Evolutionary conservation across 2,113 vertebrate species (phyloP).

Genomic region (Albula goreensis): DNA sequence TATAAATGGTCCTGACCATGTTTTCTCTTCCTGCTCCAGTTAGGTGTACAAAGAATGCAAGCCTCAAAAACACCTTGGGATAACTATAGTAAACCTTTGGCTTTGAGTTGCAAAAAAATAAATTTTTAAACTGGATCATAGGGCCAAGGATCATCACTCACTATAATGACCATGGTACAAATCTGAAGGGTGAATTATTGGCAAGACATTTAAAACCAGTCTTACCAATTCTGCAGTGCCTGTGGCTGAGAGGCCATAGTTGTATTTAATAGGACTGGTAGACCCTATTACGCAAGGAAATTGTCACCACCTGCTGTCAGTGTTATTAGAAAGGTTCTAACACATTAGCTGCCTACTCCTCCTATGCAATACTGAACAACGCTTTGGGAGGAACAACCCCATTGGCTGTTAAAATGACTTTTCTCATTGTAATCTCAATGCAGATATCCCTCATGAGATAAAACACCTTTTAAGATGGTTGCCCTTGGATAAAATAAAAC

Average conservation of each 20-base stretch:
- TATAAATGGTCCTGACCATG: too few species aligned
- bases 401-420: background rate
- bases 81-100: background rate
- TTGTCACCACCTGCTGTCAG: slow-evolving; percentile 40
- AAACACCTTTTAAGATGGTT: background rate
- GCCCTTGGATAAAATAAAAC: background rate
- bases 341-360: slow-evolving; percentile 23
- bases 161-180: too few species aligned
- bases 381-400: background rate
- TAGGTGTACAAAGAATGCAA: background rate
- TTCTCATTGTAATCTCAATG: background rate
- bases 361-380: background rate
- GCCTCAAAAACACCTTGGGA: background rate
- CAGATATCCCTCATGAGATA: background rate
- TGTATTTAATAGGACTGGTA: background rate
- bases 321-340: slow-evolving; percentile 29
- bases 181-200: too few species aligned
- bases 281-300: background rate
- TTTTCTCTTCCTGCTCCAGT: background rate
- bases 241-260: background rate
- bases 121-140: too few species aligned
- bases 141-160: too few species aligned
- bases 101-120: too few species aligned
- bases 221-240: background rate
- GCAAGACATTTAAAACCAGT: too few species aligned